Evolutionary conservation across 2,113 vertebrate species (phyloP).

Genomic region (Anser brachyrhynchus): DNA sequence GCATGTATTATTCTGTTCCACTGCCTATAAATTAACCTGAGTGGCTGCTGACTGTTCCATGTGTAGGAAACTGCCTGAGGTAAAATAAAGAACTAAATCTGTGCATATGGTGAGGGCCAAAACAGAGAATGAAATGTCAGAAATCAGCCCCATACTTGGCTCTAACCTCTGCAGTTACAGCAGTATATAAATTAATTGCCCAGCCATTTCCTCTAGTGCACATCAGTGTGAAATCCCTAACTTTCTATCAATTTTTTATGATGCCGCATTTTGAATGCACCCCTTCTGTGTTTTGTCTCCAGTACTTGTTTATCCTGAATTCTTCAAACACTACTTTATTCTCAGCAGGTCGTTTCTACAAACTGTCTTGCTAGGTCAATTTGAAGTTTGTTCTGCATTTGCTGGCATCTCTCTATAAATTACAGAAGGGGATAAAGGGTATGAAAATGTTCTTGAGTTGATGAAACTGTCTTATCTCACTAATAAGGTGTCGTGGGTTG

Average conservation of each 20-base stretch:
- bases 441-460: not conserved
- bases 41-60: not conserved
- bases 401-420: not conserved
- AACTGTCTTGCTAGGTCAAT: slow-evolving; percentile 52
- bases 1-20: not conserved
- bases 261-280: not conserved
- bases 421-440: not conserved
- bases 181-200: slow-evolving; percentile 11
- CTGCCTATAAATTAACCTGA: slow-evolving; percentile 51
- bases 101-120: not conserved
- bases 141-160: not conserved
- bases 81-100: slow-evolving; percentile 22
- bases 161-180: not conserved
- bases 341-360: not conserved
- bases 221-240: not conserved
- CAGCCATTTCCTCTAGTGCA: not conserved
- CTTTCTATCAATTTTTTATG: not conserved
- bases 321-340: slow-evolving; percentile 22
- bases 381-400: not conserved
- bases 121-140: not conserved
- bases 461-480: not conserved
- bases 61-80: not conserved
- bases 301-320: not conserved
- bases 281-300: slow-evolving; percentile 1
- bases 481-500: slow-evolving; percentile 50